Evolutionary conservation across 2,113 vertebrate species (phyloP).

Genomic region (Morphnarchus princeps): DNA sequence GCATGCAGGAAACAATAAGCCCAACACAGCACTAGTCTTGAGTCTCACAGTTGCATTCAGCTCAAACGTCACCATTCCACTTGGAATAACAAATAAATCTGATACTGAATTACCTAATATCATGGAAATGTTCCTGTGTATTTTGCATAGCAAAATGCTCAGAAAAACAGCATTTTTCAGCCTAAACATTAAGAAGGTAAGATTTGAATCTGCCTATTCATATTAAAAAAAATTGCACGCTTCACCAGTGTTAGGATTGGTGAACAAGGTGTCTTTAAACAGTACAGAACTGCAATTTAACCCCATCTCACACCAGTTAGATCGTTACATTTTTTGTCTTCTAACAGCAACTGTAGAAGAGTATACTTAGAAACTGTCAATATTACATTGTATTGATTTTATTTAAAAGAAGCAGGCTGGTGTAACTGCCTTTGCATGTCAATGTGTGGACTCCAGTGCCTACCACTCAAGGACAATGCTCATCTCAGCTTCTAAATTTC

Average conservation of each 20-base stretch:
- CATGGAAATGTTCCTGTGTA: slow-evolving; percentile 8
- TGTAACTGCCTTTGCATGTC: neutral
- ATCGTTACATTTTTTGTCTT: neutral
- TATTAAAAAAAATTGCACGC: slow-evolving; percentile 29
- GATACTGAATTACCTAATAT: slow-evolving; percentile 15
- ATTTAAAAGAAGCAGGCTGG: neutral
- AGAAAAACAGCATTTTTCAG: neutral
- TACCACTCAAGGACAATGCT: neutral
- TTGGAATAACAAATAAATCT: slow-evolving; percentile 56
- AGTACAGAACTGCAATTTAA: neutral
- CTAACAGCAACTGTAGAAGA: neutral
- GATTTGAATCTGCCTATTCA: neutral
- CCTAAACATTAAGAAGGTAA: slow-evolving; percentile 24
- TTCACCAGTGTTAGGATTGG: neutral
- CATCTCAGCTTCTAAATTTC: neutral
- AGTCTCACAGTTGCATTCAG: slow-evolving; percentile 21
- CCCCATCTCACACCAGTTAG: neutral
- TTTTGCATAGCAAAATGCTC: slow-evolving; percentile 43
- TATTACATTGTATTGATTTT: neutral
- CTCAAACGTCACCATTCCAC: neutral
- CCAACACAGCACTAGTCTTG: neutral
- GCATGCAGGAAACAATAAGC: neutral
- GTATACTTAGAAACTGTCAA: neutral
- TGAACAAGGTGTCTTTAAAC: neutral
- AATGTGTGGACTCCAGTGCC: neutral